Conservation (phyloP, 2,888 invertebrate genomes). For the Trachelus iudaicus region DNA sequence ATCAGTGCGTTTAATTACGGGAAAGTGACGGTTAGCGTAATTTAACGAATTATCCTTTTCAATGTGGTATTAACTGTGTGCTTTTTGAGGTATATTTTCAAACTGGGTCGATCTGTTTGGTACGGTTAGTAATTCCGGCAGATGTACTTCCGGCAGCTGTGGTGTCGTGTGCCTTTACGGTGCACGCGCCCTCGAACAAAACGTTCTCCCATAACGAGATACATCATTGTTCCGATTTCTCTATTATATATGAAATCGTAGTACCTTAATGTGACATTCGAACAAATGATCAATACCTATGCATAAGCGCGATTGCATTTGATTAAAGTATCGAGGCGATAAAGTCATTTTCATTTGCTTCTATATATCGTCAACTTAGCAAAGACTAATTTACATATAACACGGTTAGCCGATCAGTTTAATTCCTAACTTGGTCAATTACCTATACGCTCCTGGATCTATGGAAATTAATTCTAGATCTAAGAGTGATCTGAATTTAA, state of each 20-base stretch:
- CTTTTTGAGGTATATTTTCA: background rate
- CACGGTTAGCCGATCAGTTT: background rate
- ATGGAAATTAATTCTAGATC: background rate
- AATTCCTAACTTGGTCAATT: background rate
- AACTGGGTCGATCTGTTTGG: slow-evolving; percentile 1
- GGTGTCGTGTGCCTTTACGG: slow-evolving; percentile 52
- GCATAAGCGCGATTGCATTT: too few species aligned
- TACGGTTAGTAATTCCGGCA: slow-evolving; percentile 50
- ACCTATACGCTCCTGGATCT: background rate
- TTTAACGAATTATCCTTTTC: background rate
- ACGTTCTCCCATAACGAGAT: slow-evolving; percentile 33
- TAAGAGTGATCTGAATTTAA: too few species aligned
- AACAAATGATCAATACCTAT: too few species aligned
- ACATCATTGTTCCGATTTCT: slow-evolving; percentile 37
- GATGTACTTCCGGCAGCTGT: slow-evolving; percentile 64
- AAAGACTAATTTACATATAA: background rate
- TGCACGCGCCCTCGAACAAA: slow-evolving; percentile 52
- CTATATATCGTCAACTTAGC: background rate
- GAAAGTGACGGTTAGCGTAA: background rate
- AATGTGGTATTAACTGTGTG: background rate
- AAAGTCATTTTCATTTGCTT: background rate
- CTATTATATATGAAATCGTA: background rate
- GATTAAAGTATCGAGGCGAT: background rate
- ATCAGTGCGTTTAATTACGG: background rate
- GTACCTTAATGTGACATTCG: background rate